Percentiles rank a stretch among this genome's conserved stretches.
Conservation (phyloP, 2,797 vertebrate species). For the Rhodeus uyekii region DNA sequence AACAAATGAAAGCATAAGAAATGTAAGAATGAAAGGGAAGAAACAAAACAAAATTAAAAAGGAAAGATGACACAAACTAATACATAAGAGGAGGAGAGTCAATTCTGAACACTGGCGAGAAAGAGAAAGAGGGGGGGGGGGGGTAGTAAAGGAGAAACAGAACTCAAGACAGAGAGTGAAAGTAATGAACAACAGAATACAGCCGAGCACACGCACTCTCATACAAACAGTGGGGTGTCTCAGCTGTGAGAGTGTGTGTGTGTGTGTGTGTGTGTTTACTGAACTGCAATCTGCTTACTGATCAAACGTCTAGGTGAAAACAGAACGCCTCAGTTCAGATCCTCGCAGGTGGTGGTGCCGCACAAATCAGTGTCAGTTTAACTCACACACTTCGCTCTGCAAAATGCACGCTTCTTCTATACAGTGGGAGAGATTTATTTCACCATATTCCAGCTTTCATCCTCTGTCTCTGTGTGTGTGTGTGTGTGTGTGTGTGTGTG, state of each 20-base stretch:
- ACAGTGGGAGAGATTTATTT: background rate
- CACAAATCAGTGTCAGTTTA: slow-evolving; percentile 50
- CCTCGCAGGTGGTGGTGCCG: slow-evolving; percentile 26
- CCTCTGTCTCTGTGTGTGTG: background rate
- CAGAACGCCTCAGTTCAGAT: slow-evolving; percentile 20
- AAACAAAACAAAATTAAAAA: background rate
- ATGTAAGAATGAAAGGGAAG: background rate
- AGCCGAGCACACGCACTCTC: slow-evolving; percentile 44
- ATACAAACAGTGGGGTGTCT: slow-evolving; percentile 40
- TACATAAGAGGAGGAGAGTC: background rate
- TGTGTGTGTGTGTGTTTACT: slow-evolving; percentile 51
- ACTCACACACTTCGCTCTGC: slow-evolving; percentile 20
- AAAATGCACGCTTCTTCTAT: background rate
- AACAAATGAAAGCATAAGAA: slow-evolving; percentile 37
- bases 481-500: background rate
- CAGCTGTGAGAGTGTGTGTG: slow-evolving; percentile 53
- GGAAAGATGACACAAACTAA: background rate
- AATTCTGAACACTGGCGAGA: background rate
- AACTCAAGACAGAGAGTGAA: slow-evolving; percentile 43
- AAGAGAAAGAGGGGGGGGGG: too few species aligned
- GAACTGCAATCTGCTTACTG: slow-evolving; percentile 55
- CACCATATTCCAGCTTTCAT: background rate
- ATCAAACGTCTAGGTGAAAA: slow-evolving; percentile 41
- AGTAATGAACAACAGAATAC: slow-evolving; percentile 49
- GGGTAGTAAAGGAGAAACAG: slow-evolving; percentile 41